Conservation (phyloP, 30 jellyfish, hydroid and myxozoan genomes). For the Aurelia sp. region DNA sequence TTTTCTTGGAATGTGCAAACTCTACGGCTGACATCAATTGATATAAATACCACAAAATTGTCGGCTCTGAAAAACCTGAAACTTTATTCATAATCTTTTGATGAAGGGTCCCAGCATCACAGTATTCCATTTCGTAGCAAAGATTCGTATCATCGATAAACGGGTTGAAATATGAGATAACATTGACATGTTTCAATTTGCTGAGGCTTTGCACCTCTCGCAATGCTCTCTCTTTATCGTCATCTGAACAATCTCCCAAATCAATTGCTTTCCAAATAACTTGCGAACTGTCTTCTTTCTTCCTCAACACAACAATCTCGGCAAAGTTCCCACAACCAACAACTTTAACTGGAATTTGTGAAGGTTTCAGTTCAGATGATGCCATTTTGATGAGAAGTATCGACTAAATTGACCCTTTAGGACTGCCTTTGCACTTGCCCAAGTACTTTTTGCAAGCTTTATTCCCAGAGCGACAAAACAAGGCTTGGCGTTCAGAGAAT, state of each 20-base stretch:
- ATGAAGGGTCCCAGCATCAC: slow-evolving; percentile 88
- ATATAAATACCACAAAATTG: slow-evolving; percentile 67
- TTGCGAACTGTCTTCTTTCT: slow-evolving; percentile 78
- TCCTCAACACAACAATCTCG: slow-evolving; percentile 85
- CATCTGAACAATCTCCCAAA: slow-evolving; percentile 82
- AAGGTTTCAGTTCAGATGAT: slow-evolving; percentile 40
- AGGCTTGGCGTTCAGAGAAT: not conserved
- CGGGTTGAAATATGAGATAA: slow-evolving; percentile 76
- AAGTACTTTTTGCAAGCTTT: too few relatives aligned
- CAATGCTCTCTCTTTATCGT: slow-evolving; percentile 75
- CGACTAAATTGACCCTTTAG: too few relatives aligned
- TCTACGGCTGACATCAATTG: slow-evolving; percentile 90
- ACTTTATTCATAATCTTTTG: slow-evolving; percentile 75
- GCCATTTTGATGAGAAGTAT: slow-evolving; percentile 13
- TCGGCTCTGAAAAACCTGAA: slow-evolving; percentile 67
- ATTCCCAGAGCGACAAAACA: not conserved
- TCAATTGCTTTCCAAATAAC: slow-evolving; percentile 94
- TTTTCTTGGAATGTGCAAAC: slow-evolving; percentile 76
- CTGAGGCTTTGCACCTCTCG: slow-evolving; percentile 84
- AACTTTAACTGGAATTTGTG: slow-evolving; percentile 74
- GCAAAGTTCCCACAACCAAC: slow-evolving; percentile 94
- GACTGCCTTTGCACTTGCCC: too few relatives aligned
- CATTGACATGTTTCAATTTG: slow-evolving; percentile 75
- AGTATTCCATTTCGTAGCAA: slow-evolving; percentile 91
- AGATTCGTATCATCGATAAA: slow-evolving; percentile 86